phyloP scores from a whole-genome alignment of 2,113 vertebrate genomes.

The Heterochromis multidens region DNA sequence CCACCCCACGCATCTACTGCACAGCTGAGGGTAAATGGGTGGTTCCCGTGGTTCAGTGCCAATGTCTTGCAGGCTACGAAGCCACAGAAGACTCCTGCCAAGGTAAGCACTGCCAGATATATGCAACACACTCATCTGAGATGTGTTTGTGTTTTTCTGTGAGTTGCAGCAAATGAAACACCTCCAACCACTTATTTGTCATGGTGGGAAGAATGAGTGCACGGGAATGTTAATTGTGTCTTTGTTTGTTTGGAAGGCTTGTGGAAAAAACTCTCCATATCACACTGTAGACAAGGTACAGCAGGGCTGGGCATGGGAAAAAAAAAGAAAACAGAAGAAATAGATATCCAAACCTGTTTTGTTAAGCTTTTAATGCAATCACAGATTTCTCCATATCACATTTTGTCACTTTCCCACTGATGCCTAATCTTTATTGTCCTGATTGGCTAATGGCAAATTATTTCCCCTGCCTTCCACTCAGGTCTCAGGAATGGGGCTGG shows the following conservation, averaged over 20 bases:
- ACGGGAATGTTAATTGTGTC: slow-evolving; percentile 45
- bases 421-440: slow-evolving; percentile 13
- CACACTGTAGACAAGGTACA: background rate
- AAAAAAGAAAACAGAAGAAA: background rate
- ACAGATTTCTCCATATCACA: slow-evolving; percentile 1
- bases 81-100: slow-evolving; percentile 79
- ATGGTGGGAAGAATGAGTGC: slow-evolving; percentile 16
- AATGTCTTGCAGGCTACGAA: slow-evolving; percentile 85
- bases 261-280: background rate
- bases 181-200: slow-evolving; percentile 15
- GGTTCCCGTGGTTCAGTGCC: slow-evolving; percentile 90
- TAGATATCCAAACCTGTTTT: background rate
- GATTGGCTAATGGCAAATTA: slow-evolving; percentile 42
- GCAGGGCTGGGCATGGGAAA: background rate
- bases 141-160: slow-evolving; percentile 18
- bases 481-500: slow-evolving; percentile 28
- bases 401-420: background rate
- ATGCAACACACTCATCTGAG: slow-evolving; percentile 13
- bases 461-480: slow-evolving; percentile 26
- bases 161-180: slow-evolving; percentile 21
- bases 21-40: slow-evolving; percentile 90
- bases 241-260: background rate
- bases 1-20: slow-evolving; percentile 87
- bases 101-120: slow-evolving; percentile 76
- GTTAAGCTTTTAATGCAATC: background rate